A percentile compares a stretch with the other conserved stretches of the same genome.
These are phyloP conservation scores for Pangasius djambal DNA, from an alignment of 2,797 vertebrate species.

Conservation along the genomic window DNA sequence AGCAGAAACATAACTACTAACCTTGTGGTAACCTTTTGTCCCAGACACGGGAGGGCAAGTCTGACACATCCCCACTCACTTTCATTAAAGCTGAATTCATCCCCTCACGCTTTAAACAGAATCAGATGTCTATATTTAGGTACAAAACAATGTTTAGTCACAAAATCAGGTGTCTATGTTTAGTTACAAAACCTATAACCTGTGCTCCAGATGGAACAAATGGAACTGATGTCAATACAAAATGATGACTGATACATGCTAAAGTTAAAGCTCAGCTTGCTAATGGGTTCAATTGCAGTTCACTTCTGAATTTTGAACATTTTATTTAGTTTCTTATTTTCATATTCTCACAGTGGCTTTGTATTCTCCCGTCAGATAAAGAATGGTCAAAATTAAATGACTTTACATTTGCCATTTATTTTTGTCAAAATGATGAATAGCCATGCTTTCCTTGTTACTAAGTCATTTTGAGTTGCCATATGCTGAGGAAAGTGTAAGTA, in stretches of 20 bases:
- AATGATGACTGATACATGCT: background rate
- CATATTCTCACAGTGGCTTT: background rate
- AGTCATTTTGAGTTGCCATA: background rate
- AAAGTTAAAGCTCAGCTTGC: background rate
- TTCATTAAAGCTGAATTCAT: background rate
- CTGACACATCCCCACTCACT: background rate
- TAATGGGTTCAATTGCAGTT: background rate
- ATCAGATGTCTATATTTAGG: background rate
- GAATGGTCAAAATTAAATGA: background rate
- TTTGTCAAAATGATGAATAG: background rate
- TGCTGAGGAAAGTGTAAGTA: constrained; percentile 5
- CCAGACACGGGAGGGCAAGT: background rate
- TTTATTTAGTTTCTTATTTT: background rate
- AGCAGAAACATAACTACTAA: constrained; percentile 21
- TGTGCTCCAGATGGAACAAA: background rate
- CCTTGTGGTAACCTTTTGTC: constrained; percentile 16
- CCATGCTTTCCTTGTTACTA: background rate
- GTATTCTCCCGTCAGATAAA: background rate
- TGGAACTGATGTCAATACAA: background rate
- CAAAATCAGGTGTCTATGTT: background rate
- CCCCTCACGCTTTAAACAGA: too few relatives aligned
- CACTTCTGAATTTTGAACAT: background rate
- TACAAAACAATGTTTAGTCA: background rate
- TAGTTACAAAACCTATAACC: background rate
- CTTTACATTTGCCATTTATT: background rate